Conservation (phyloP, 2,888 invertebrate species). For the Troides aeacus region DNA sequence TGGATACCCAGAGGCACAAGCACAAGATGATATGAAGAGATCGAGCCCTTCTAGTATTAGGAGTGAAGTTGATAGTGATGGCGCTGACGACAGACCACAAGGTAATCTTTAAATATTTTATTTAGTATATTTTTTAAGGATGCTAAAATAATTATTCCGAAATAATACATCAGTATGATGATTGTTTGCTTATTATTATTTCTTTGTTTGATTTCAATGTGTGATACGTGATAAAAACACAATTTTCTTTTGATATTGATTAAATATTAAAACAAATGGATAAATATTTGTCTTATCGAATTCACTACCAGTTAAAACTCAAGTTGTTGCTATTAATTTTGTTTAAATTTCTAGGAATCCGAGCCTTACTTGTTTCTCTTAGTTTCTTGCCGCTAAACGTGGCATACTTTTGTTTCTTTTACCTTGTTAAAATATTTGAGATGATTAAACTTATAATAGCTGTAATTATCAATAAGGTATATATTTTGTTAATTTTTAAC, state of each 20-base stretch:
- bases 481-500: constrained; percentile 10
- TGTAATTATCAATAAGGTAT: background rate
- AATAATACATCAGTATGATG: background rate
- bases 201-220: background rate
- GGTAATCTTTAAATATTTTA: constrained; percentile 47
- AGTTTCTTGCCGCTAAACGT: too few relatives aligned
- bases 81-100: constrained; percentile 67
- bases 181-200: background rate
- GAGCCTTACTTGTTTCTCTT: too few relatives aligned
- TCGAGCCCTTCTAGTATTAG: constrained; percentile 70
- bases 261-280: too few relatives aligned
- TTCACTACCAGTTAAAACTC: too few relatives aligned
- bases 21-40: constrained; percentile 63
- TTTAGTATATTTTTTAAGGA: background rate
- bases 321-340: too few relatives aligned
- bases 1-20: constrained; percentile 47
- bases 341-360: too few relatives aligned
- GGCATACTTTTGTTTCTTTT: background rate
- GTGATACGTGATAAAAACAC: too few relatives aligned
- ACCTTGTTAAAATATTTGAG: background rate
- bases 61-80: constrained; percentile 73
- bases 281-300: too few relatives aligned
- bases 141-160: background rate
- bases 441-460: background rate
- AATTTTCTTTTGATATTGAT: too few relatives aligned